Evolutionary conservation across 2,888 invertebrate species (phyloP).

Genomic region (Lottia gigantea): DNA sequence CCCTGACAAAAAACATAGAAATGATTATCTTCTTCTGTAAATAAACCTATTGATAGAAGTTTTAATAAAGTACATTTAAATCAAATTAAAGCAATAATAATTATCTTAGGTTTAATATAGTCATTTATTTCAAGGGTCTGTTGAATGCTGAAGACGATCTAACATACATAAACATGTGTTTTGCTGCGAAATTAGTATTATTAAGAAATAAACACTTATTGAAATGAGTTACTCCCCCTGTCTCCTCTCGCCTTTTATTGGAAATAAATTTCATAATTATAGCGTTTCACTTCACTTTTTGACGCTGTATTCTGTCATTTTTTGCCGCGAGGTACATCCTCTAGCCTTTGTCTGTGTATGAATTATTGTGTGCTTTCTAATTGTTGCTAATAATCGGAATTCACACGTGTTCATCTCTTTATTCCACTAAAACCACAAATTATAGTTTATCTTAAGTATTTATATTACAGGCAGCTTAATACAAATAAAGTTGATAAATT

Average conservation of each 20-base stretch:
- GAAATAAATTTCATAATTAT: conserved; percentile 7
- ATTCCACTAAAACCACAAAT: neutral
- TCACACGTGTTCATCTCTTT: conserved; percentile 6
- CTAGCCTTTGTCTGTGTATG: neutral
- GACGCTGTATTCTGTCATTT: neutral
- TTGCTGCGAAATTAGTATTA: neutral
- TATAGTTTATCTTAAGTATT: conserved; percentile 6
- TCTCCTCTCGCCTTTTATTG: neutral
- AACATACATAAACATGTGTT: conserved; percentile 7
- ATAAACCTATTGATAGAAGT: too few species aligned
- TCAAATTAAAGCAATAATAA: neutral
- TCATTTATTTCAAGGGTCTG: neutral
- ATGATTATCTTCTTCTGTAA: too few species aligned
- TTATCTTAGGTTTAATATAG: conserved; percentile 5
- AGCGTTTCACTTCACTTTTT: conserved; percentile 10
- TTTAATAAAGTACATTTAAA: neutral
- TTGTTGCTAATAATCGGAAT: neutral
- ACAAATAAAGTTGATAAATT: neutral
- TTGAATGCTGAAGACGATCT: neutral
- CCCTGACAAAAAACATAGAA: too few species aligned
- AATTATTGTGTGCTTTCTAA: neutral
- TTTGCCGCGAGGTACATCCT: neutral
- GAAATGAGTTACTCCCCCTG: neutral
- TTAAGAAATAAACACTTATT: conserved; percentile 11
- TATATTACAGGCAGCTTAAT: neutral